Base-by-base conservation (phyloP, 2,797 vertebrate genomes). In the Urophycis tenuis region DNA sequence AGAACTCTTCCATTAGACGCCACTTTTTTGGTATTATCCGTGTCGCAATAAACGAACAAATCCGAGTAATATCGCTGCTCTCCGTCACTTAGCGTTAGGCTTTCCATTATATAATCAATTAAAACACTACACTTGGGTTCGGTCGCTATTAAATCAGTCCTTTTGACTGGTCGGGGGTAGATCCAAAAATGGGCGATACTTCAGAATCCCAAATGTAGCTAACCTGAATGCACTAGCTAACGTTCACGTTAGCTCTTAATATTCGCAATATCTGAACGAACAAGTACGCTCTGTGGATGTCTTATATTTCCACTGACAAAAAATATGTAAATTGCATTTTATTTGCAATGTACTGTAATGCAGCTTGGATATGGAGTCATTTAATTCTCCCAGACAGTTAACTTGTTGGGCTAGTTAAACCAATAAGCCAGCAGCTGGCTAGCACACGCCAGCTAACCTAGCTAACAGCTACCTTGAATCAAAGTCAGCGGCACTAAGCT, bases 51-150 rank as follows among this genome's bases (percentile, higher is more conserved):
- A 64, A 94, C 91, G 92, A 98, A 98, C 88, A 99, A 91, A 80
- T 98, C 97, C 86, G 96, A 97, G 89, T 98, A 99, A 84, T 97
- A 98, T 87, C 96, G 97, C 94, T 98, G 96, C 92, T 99, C 97
- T 78, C 95, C 93, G 81, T 99, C 97, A 87, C 89, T 99, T 89
- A 99, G 88, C 87, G 96, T 97, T 89, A 98, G 93, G 91, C 95
- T 96, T 92, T 98, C 97, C 97, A 98, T 98, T 84, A 90, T 95
- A 53, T 81, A 53, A 67, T 78, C 77, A 74, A 67, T 77, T 73
- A 71, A 74, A 53, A 25, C 10, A 79, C 82, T 7, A 82, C 81
- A 85, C 78, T 67, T 82, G 70, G 81, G 83, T 79, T 79, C 81
- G 78, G 85, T 75, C 83, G 87, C 78, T 86, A 87, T 80, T 77